A percentile compares a stretch with the other conserved stretches of the same genome.
Conservation (phyloP, 2,113 vertebrate genomes). For the Opisthocomus hoazin region DNA sequence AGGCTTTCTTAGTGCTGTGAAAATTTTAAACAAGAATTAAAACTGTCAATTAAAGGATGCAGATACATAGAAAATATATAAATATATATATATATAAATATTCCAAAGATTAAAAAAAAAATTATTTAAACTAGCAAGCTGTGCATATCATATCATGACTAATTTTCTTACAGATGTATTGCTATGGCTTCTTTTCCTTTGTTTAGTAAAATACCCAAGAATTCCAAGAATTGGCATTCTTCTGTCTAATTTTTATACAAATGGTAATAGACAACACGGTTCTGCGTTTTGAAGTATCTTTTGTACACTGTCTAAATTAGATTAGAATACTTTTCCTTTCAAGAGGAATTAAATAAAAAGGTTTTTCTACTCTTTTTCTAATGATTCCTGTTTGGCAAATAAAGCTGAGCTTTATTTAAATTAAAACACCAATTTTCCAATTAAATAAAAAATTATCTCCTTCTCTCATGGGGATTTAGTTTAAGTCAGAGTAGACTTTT, state of each 20-base stretch:
- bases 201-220: not conserved
- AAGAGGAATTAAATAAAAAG: not conserved
- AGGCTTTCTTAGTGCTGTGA: not conserved
- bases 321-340: not conserved
- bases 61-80: not conserved
- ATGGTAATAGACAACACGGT: not conserved
- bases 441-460: constrained; percentile 8
- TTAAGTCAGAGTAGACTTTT: not conserved
- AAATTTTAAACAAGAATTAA: not conserved
- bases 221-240: not conserved
- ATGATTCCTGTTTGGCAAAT: not conserved
- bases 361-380: not conserved
- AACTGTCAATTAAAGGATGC: not conserved
- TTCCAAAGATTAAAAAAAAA: not conserved
- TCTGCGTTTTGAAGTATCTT: not conserved
- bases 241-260: not conserved
- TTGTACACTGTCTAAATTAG: not conserved
- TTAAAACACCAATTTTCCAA: not conserved
- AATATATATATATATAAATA: not conserved
- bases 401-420: constrained; percentile 22
- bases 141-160: not conserved
- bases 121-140: not conserved
- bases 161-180: not conserved
- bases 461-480: not conserved
- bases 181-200: not conserved